These are phyloP conservation scores for Eucidaris tribuloides DNA, from an alignment of 35 echinoderm and acorn worm genomes.

Conservation along the genomic window DNA sequence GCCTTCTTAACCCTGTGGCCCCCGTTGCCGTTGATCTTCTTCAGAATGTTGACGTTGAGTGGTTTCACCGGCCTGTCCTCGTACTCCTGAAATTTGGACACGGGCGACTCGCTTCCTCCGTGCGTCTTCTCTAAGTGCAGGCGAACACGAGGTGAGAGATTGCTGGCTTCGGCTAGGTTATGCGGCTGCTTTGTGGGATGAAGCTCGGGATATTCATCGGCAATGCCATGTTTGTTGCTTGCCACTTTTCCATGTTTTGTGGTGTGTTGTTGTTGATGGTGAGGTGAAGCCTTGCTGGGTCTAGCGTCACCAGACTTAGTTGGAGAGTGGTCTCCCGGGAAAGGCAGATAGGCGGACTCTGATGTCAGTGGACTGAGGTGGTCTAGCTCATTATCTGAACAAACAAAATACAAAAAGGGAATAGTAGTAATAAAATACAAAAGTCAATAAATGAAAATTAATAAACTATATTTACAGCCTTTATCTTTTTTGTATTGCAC, in stretches of 20 bases:
- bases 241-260: not conserved
- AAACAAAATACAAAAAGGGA: too few relatives aligned
- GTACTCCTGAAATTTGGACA: constrained; percentile 71
- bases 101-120: not conserved
- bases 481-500: too few relatives aligned
- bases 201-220: not conserved
- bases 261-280: not conserved
- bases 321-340: not conserved
- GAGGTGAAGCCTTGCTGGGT: not conserved
- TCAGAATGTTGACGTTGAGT: constrained; percentile 6
- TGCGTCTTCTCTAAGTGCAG: not conserved
- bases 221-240: not conserved
- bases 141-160: not conserved
- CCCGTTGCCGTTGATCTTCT: not conserved
- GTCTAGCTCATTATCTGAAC: constrained; percentile 3
- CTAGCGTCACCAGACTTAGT: too few relatives aligned
- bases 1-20: not conserved
- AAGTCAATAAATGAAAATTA: too few relatives aligned
- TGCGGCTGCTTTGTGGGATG: constrained; percentile 3
- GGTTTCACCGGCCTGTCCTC: constrained; percentile 70
- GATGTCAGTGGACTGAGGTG: not conserved
- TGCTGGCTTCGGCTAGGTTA: not conserved
- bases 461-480: too few relatives aligned
- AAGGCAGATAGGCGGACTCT: not conserved
- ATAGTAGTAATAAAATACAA: too few relatives aligned